phyloP scores from a whole-genome alignment of 2,797 vertebrate genomes.

The Neolamprologus multifasciatus region DNA sequence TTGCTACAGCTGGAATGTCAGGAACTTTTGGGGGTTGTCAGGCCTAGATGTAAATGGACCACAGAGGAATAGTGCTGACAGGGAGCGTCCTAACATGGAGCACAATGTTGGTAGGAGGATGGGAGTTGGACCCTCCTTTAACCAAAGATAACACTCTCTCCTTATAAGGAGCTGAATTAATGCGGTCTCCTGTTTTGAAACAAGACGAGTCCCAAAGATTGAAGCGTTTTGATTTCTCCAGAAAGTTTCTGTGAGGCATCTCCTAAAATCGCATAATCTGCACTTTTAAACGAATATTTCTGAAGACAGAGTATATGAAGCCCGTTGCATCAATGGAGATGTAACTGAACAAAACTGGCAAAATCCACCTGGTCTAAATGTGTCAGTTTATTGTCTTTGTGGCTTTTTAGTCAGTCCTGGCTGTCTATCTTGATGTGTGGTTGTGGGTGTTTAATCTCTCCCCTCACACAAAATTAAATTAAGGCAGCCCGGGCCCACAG shows the following conservation, averaged over 20 bases:
- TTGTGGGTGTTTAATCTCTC: slow-evolving; percentile 30
- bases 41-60: not conserved
- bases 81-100: not conserved
- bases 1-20: slow-evolving; percentile 21
- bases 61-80: not conserved
- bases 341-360: not conserved
- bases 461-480: slow-evolving; percentile 40
- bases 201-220: not conserved
- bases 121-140: slow-evolving; percentile 4
- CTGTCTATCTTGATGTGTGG: slow-evolving; percentile 12
- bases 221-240: not conserved
- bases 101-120: not conserved
- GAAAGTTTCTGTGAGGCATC: not conserved
- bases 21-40: slow-evolving; percentile 21
- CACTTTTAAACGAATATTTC: not conserved
- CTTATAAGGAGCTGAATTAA: not conserved
- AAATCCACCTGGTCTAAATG: not conserved
- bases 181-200: slow-evolving; percentile 2
- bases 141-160: slow-evolving; percentile 8
- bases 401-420: not conserved
- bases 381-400: not conserved
- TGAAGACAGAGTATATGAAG: not conserved
- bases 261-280: not conserved
- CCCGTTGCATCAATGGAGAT: not conserved
- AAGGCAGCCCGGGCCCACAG: slow-evolving; percentile 20